phyloP scores from a whole-genome alignment of 2,113 vertebrate genomes.

The Scomber japonicus region DNA sequence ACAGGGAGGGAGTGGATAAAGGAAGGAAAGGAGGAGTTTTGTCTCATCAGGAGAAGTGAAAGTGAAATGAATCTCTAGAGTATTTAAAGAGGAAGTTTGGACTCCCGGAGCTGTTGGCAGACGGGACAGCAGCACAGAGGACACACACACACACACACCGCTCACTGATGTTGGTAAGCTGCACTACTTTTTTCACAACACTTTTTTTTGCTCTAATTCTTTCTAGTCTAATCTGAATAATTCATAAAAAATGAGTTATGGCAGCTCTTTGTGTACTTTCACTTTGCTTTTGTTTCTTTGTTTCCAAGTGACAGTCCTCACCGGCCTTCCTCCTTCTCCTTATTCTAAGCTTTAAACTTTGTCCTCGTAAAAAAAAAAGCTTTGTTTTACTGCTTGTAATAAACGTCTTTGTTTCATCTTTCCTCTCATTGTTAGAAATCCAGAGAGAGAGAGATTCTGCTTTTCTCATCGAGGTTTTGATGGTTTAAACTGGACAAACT shows the following conservation, averaged over 20 bases:
- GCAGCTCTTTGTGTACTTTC: slow-evolving; percentile 13
- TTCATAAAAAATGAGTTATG: neutral
- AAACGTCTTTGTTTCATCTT: neutral
- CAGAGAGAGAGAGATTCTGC: neutral
- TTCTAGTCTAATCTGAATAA: neutral
- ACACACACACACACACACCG: neutral
- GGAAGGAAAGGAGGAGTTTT: slow-evolving; percentile 71
- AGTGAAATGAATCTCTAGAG: slow-evolving; percentile 83
- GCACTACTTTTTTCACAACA: neutral
- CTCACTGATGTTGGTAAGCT: slow-evolving; percentile 48
- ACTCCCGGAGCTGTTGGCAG: slow-evolving; percentile 42
- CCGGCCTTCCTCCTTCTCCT: neutral
- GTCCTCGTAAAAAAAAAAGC: neutral
- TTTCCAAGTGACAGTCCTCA: neutral
- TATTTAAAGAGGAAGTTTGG: slow-evolving; percentile 85
- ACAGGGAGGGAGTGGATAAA: slow-evolving; percentile 27
- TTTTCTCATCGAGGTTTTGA: neutral
- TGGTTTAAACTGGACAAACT: slow-evolving; percentile 24
- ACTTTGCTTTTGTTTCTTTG: slow-evolving; percentile 23
- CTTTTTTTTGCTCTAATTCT: neutral
- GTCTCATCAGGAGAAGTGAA: slow-evolving; percentile 81
- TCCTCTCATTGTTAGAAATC: neutral
- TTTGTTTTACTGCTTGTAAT: neutral
- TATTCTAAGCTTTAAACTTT: neutral
- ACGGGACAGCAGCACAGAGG: slow-evolving; percentile 13